These are phyloP conservation scores for Coleophora flavipennella DNA, from an alignment of 2,888 invertebrate species.

Conservation along the genomic window DNA sequence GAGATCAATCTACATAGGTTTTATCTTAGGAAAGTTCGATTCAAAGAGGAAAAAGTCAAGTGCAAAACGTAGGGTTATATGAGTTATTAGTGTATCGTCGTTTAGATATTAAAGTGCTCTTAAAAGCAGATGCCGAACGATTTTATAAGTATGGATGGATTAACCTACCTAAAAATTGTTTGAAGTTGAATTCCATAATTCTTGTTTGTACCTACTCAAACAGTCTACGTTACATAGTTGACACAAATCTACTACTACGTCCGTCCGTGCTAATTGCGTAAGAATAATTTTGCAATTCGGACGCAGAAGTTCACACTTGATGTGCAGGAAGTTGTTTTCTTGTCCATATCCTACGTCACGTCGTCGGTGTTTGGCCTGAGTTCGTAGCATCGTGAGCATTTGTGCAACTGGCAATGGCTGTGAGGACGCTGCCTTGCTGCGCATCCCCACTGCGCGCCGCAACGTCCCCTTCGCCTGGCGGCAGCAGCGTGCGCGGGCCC, in stretches of 20 bases:
- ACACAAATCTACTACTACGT: neutral
- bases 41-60: too few relatives aligned
- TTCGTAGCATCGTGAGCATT: constrained; percentile 2
- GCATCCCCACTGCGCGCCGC: constrained; percentile 9
- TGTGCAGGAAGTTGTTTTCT: neutral
- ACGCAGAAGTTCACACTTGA: neutral
- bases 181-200: too few relatives aligned
- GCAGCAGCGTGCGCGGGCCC: constrained; percentile 5
- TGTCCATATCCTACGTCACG: constrained; percentile 3
- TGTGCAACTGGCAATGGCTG: constrained; percentile 8
- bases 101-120: too few relatives aligned
- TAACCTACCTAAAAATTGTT: too few relatives aligned
- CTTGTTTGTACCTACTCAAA: too few relatives aligned
- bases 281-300: neutral
- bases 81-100: too few relatives aligned
- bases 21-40: too few relatives aligned
- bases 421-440: constrained; percentile 10
- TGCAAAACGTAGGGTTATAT: too few relatives aligned
- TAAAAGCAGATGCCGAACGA: too few relatives aligned
- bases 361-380: too few relatives aligned
- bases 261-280: neutral
- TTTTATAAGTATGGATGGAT: too few relatives aligned
- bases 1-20: too few relatives aligned
- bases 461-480: constrained; percentile 6
- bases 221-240: neutral